Conservation (phyloP, 2,113 vertebrate genomes). For the Fregetta grallaria region DNA sequence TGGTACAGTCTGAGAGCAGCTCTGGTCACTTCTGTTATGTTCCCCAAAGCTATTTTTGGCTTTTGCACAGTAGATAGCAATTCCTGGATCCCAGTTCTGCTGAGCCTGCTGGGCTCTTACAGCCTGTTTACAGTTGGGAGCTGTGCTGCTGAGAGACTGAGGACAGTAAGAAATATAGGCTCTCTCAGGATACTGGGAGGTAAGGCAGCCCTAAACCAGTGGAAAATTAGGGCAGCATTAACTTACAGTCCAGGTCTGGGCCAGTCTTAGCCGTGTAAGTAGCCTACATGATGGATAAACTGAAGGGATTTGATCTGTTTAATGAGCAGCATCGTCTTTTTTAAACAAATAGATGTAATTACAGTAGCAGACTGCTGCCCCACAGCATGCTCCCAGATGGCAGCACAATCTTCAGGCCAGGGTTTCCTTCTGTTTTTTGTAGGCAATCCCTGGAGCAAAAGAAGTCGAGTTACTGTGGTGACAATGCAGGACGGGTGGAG, state of each 20-base stretch:
- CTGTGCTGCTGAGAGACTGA: constrained; percentile 37
- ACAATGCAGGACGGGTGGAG: neutral
- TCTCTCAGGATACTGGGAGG: neutral
- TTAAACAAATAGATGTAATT: neutral
- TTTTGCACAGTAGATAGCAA: constrained; percentile 4
- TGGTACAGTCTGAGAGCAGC: neutral
- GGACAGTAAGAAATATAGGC: constrained; percentile 32
- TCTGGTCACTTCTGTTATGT: neutral
- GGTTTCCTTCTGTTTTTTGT: neutral
- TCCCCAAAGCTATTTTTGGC: constrained; percentile 20
- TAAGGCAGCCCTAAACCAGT: neutral
- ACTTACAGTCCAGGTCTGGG: neutral
- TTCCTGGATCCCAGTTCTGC: constrained; percentile 35
- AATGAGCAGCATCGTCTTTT: neutral
- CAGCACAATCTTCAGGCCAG: neutral
- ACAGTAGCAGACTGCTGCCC: neutral
- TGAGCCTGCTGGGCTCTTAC: constrained; percentile 43
- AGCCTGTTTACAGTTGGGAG: constrained; percentile 27
- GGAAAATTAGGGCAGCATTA: constrained; percentile 36
- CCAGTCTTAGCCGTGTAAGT: constrained; percentile 31
- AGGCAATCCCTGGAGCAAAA: neutral
- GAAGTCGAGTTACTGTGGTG: neutral
- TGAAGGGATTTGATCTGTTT: constrained; percentile 18
- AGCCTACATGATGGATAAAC: constrained; percentile 33
- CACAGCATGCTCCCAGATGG: constrained; percentile 25